Base-by-base conservation (phyloP, 2,888 invertebrate genomes). In the Eupeodes latifasciatus region DNA sequence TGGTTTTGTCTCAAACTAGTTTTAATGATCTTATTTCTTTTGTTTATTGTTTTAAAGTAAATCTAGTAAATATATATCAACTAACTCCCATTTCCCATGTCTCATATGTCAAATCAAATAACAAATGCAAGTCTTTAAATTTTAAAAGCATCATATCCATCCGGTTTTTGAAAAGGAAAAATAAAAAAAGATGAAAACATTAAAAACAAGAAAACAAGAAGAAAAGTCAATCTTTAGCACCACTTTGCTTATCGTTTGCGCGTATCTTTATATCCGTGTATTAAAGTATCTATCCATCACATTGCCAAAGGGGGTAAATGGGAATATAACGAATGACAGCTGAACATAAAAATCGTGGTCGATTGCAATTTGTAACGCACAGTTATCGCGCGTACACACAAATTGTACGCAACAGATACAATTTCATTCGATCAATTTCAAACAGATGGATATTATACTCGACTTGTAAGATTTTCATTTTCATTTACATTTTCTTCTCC, bases 401-500 rank as follows among this genome's bases (percentile, higher is more conserved):
- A 88, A 88, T 88, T 85, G 81, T 77, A 81, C 14, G 88, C 69
- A 88, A 81, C 74, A 88, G 88, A 88, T 88, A 88, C 84, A 85
- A 81, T 88, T 85, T 88, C 69, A 84, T 77, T 80, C 72, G 80
- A 84, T 88, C 85, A 83, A 51, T 72, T 79, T 9, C 40, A 40
- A 40, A 53, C 82, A 74, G 85, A 85, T 82, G 82, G 66, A 66
- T 66, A 66, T 62, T 78, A 81, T 55, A 78, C 61, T 40, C 67
- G 66, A 27, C 27, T 27, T 2, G 27, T 27, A 27, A 40, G 40
- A 9, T 40, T 40, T 40, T 40, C 40, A 40, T 40, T 40, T 40
- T 40, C 40, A 78, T 67, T 78, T 57, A 67, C 59, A 55, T 69
- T 57, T 67, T 51, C 57, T 71, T 57, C 69, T 78, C 44, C 69